These are phyloP conservation scores for Pseudorasbora parva DNA, from an alignment of 2,113 vertebrate species.

Conservation along the genomic window DNA sequence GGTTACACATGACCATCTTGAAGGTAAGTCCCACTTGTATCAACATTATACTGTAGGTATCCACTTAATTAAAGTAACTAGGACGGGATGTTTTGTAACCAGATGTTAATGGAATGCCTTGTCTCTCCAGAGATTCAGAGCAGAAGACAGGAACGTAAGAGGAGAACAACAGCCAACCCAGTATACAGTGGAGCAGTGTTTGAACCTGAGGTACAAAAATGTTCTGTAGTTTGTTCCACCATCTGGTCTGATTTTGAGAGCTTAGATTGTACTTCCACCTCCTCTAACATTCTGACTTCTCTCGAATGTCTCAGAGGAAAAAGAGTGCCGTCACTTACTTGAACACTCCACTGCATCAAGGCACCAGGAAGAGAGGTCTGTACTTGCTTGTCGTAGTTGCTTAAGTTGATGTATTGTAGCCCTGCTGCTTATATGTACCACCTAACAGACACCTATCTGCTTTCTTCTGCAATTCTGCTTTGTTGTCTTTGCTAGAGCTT, in stretches of 20 bases:
- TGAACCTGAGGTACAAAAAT: conserved; percentile 91
- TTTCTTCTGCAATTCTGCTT: conserved; percentile 35
- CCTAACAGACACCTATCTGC: conserved; percentile 28
- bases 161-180: conserved; percentile 97
- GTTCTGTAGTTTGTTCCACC: background rate
- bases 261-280: background rate
- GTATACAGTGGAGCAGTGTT: conserved; percentile 97
- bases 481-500: conserved; percentile 10
- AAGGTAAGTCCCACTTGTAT: conserved; percentile 79
- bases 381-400: conserved; percentile 43
- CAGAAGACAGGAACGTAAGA: conserved; percentile 95
- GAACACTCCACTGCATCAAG: conserved; percentile 96
- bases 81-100: conserved; percentile 13
- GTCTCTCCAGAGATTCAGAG: conserved; percentile 93
- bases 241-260: background rate
- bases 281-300: conserved; percentile 24
- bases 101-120: background rate
- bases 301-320: conserved; percentile 84
- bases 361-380: conserved; percentile 97
- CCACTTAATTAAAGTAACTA: background rate
- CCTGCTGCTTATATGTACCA: conserved; percentile 14
- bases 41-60: background rate
- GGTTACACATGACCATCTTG: conserved; percentile 95
- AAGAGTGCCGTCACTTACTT: conserved; percentile 97
- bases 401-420: conserved; percentile 25